phyloP scores from a whole-genome alignment of 2,797 vertebrate species.

The Protosalanx chinensis region DNA sequence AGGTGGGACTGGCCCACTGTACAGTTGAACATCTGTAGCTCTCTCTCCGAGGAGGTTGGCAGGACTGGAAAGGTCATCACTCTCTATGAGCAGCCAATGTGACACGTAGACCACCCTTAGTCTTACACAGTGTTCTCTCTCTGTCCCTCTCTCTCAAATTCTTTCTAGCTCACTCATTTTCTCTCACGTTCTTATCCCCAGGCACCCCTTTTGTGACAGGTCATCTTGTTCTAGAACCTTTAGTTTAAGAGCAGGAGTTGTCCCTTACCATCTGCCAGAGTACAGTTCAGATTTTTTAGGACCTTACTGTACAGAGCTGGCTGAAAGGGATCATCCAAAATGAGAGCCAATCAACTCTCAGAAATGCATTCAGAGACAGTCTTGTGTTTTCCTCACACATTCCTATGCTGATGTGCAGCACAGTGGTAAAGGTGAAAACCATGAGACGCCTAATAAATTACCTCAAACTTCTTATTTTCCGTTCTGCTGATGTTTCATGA shows the following conservation, averaged over 20 bases:
- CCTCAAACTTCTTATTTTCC: neutral
- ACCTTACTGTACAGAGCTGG: neutral
- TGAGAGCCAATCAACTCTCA: neutral
- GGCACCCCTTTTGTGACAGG: neutral
- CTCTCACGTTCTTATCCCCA: neutral
- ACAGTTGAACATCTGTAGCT: too few species aligned
- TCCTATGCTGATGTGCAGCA: slow-evolving; percentile 1
- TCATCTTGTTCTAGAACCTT: neutral
- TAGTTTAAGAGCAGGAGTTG: neutral
- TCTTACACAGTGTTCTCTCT: neutral
- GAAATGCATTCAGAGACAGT: neutral
- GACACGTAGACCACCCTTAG: too few species aligned
- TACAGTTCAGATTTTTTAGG: neutral
- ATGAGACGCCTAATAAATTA: neutral
- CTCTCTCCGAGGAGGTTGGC: neutral
- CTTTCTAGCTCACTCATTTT: neutral
- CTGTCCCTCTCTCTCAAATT: neutral
- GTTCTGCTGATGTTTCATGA: neutral
- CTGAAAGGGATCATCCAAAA: neutral
- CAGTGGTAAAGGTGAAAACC: neutral
- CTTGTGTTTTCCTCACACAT: neutral
- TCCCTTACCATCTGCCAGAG: neutral
- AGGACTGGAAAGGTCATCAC: neutral
- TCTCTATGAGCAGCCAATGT: too few species aligned
- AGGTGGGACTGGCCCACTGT: too few species aligned